Conservation (phyloP, 2,888 invertebrate genomes). For the Sarcophaga variegata region DNA sequence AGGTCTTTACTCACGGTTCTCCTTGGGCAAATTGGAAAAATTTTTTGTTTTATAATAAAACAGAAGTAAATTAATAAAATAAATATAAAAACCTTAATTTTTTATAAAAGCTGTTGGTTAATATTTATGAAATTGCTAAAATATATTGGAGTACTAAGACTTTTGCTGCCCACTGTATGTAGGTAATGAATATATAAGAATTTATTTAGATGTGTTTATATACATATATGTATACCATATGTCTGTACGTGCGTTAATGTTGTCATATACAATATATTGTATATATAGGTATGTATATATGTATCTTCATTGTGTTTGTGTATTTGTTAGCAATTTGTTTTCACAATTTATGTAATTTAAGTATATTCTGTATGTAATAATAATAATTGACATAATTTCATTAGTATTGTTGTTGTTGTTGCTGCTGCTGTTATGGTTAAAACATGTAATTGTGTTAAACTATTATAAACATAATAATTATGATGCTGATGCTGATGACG, state of each 20-base stretch:
- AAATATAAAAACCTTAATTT: no score
- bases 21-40: no score
- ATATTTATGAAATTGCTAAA: no score
- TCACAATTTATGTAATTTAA: constrained; percentile 71
- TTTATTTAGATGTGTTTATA: constrained; percentile 28
- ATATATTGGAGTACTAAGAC: no score
- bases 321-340: constrained; percentile 72
- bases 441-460: constrained; percentile 69
- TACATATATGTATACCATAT: constrained; percentile 19
- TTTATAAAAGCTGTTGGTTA: no score
- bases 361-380: constrained; percentile 73
- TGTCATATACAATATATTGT: neutral
- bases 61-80: no score
- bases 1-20: no score
- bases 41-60: no score
- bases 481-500: constrained; percentile 52
- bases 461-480: constrained; percentile 58
- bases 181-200: constrained; percentile 36
- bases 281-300: neutral
- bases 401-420: constrained; percentile 72
- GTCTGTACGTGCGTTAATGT: neutral
- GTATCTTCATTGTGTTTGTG: neutral
- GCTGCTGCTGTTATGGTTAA: constrained; percentile 71
- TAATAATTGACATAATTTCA: constrained; percentile 75
- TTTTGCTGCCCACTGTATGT: neutral